phyloP scores from a whole-genome alignment of 2,888 invertebrate genomes.

The Nomada ferruginata region DNA sequence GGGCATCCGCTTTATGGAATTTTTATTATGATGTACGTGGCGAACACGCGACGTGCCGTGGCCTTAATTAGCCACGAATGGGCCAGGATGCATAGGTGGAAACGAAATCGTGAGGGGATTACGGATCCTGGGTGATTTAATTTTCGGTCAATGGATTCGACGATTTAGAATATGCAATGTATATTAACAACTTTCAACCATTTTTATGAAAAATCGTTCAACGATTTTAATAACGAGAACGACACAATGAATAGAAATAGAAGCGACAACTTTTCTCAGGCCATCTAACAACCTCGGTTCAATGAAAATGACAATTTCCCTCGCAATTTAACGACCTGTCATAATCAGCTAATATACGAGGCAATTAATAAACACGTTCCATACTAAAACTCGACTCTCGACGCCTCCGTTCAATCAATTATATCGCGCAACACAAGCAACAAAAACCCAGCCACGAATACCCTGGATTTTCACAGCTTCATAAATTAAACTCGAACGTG shows the following conservation, averaged over 20 bases:
- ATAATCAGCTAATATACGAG: background rate
- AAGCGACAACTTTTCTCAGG: background rate
- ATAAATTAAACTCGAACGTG: conserved; percentile 2
- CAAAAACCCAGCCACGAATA: background rate
- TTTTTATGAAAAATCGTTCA: too few species aligned
- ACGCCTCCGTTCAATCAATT: conserved; percentile 19
- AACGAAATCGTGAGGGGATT: conserved; percentile 31
- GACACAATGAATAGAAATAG: too few species aligned
- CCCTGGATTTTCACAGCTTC: background rate
- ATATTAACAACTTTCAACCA: too few species aligned
- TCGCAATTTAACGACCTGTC: background rate
- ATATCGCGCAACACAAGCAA: background rate
- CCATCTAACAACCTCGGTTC: background rate
- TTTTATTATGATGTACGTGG: conserved; percentile 75
- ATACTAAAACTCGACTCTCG: conserved; percentile 7
- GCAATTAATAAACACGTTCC: conserved; percentile 20
- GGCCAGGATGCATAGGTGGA: conserved; percentile 54
- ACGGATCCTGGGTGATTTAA: background rate
- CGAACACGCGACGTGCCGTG: conserved; percentile 45
- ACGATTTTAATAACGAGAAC: too few species aligned
- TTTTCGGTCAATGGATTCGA: too few species aligned
- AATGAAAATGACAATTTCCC: background rate
- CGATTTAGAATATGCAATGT: too few species aligned
- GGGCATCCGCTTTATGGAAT: conserved; percentile 67
- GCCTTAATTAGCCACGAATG: conserved; percentile 66